Percentiles rank a stretch among this genome's conserved stretches.
These are phyloP conservation scores for Megathymus violae DNA, from an alignment of 1,140 invertebrate genomes.

Conservation along the genomic window DNA sequence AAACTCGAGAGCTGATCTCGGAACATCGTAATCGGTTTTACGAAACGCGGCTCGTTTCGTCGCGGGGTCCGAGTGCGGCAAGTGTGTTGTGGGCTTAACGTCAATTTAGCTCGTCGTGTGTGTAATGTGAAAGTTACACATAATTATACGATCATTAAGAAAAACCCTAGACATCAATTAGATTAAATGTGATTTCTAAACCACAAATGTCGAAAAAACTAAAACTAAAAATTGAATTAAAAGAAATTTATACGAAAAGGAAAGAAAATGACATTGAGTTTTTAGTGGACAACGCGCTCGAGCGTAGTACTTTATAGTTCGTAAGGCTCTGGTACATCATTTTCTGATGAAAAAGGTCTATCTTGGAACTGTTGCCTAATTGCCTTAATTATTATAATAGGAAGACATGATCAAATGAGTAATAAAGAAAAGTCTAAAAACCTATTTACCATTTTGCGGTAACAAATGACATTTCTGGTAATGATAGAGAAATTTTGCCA, in stretches of 20 bases:
- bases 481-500: neutral
- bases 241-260: neutral
- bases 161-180: constrained; percentile 43
- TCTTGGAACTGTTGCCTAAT: no score
- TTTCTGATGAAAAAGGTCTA: no score
- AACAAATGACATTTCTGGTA: neutral
- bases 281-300: no score
- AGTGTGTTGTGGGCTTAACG: constrained; percentile 47
- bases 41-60: constrained; percentile 64
- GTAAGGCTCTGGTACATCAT: no score
- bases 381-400: no score
- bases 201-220: neutral
- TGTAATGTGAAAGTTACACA: constrained; percentile 51
- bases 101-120: constrained; percentile 38
- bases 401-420: no score
- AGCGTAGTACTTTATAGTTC: no score
- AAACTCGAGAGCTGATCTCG: constrained; percentile 66
- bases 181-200: constrained; percentile 23
- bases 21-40: constrained; percentile 66
- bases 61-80: constrained; percentile 47
- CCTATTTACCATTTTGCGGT: neutral
- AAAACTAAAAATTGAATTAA: neutral
- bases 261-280: neutral
- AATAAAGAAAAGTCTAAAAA: no score
- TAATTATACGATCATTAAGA: constrained; percentile 50